A percentile compares a stretch with the other conserved stretches of the same genome.
phyloP scores from a whole-genome alignment of 2,113 vertebrate species.

The Peromyscus polionotus region DNA sequence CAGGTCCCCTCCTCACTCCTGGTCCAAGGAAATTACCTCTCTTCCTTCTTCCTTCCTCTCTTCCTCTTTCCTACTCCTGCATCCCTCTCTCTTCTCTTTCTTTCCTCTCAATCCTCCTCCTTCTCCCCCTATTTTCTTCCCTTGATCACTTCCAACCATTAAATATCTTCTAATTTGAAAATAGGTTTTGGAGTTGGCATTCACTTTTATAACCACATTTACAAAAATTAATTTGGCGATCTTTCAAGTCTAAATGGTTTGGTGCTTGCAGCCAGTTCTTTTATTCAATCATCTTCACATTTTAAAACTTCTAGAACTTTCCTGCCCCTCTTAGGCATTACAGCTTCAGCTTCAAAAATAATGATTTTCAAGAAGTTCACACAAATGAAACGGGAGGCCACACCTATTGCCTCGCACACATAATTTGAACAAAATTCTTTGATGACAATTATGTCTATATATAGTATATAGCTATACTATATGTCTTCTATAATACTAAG shows the following conservation, averaged over 20 bases:
- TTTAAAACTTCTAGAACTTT: constrained; percentile 31
- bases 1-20: not conserved
- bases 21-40: not conserved
- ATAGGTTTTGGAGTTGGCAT: constrained; percentile 44
- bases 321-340: not conserved
- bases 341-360: not conserved
- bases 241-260: constrained; percentile 36
- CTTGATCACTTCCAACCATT: not conserved
- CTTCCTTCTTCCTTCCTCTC: not conserved
- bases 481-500: not conserved
- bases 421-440: constrained; percentile 40
- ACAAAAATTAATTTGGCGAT: constrained; percentile 40
- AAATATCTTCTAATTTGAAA: constrained; percentile 43
- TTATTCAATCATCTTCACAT: constrained; percentile 24
- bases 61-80: not conserved
- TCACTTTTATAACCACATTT: constrained; percentile 37
- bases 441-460: constrained; percentile 10
- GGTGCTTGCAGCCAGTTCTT: not conserved
- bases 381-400: not conserved
- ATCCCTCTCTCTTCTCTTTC: not conserved
- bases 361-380: not conserved
- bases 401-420: not conserved
- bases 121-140: not conserved
- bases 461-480: too few species aligned
- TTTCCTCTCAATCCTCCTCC: not conserved